Evolutionary conservation across 1,140 invertebrate genomes (phyloP).

Genomic region (Phenacoccus solenopsis): DNA sequence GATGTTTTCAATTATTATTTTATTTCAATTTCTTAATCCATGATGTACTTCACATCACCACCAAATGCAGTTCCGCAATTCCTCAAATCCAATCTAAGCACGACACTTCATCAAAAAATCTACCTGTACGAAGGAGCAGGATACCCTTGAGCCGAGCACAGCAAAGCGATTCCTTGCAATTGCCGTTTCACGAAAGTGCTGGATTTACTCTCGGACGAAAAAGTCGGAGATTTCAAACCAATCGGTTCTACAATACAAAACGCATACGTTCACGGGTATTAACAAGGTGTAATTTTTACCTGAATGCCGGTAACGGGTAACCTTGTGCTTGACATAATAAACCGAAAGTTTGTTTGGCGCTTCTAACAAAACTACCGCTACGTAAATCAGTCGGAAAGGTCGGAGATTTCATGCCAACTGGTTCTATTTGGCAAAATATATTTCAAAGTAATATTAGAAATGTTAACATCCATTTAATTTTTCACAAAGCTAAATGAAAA

Average conservation of each 20-base stretch:
- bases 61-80: no score
- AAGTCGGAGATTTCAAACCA: conserved; percentile 37
- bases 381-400: conserved; percentile 36
- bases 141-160: conserved; percentile 51
- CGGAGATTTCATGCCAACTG: conserved; percentile 44
- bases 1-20: no score
- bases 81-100: no score
- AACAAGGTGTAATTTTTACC: conserved; percentile 32
- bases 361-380: conserved; percentile 39
- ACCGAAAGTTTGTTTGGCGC: conserved; percentile 30
- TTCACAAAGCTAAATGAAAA: no score
- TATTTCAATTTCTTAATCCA: no score
- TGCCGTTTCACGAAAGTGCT: conserved; percentile 29
- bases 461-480: no score
- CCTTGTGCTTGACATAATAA: conserved; percentile 56
- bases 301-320: conserved; percentile 48
- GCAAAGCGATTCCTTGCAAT: conserved; percentile 34
- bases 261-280: background rate
- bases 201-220: conserved; percentile 35
- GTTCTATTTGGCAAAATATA: conserved; percentile 43
- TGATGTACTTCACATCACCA: no score
- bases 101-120: conserved; percentile 24
- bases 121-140: conserved; percentile 55
- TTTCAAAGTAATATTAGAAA: no score
- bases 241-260: conserved; percentile 40